phyloP scores from a whole-genome alignment of 2,888 invertebrate species.

The Cerceris ruficornis region DNA sequence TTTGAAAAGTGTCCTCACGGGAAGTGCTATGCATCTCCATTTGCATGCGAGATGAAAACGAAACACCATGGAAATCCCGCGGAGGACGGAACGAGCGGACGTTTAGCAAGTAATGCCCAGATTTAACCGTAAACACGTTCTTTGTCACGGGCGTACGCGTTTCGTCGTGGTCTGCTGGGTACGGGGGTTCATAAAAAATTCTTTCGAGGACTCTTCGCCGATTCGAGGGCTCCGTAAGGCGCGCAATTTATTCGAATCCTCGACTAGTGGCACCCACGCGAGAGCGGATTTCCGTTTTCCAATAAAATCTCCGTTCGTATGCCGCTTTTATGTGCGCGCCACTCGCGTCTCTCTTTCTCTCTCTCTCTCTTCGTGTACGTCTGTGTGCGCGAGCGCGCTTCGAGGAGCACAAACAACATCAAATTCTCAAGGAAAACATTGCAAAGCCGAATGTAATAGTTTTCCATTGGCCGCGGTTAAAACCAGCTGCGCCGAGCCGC shows the following conservation, averaged over 20 bases:
- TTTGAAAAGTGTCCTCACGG: slow-evolving; percentile 30
- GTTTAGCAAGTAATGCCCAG: slow-evolving; percentile 56
- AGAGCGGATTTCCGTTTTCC: slow-evolving; percentile 70
- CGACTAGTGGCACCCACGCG: slow-evolving; percentile 63
- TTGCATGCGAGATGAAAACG: slow-evolving; percentile 74
- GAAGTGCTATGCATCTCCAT: slow-evolving; percentile 53
- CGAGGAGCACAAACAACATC: slow-evolving; percentile 44
- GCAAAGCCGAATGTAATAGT: slow-evolving; percentile 48
- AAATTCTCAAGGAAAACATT: slow-evolving; percentile 53
- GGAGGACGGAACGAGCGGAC: slow-evolving; percentile 19
- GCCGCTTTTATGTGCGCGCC: slow-evolving; percentile 41
- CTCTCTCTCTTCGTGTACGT: not conserved
- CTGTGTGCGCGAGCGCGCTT: slow-evolving; percentile 5
- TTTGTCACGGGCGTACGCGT: slow-evolving; percentile 51
- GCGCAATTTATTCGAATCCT: slow-evolving; percentile 72
- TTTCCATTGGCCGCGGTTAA: slow-evolving; percentile 41
- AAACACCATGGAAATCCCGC: slow-evolving; percentile 52
- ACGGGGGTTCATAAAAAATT: slow-evolving; percentile 46
- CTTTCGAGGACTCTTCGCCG: slow-evolving; percentile 44
- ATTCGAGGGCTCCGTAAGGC: slow-evolving; percentile 66
- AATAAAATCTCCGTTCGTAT: slow-evolving; percentile 63
- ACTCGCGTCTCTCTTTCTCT: slow-evolving; percentile 1
- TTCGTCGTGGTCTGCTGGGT: slow-evolving; percentile 37
- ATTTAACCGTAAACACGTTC: slow-evolving; percentile 57
- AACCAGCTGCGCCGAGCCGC: slow-evolving; percentile 18